Conservation (phyloP, 2,888 invertebrate genomes). For the Theodoxus fluviatilis region DNA sequence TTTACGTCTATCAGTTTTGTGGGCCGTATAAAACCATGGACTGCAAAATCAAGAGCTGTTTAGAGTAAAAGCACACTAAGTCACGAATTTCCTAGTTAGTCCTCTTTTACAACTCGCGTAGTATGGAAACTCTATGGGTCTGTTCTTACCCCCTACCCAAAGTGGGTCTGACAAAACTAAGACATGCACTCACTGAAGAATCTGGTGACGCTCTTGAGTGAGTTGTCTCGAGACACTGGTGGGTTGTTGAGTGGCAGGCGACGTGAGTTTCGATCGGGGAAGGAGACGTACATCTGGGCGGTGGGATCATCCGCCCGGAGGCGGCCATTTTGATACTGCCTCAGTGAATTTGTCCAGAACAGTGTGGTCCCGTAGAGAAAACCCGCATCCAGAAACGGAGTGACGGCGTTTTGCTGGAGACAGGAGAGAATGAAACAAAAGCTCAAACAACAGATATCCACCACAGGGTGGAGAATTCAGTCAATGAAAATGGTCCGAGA, state of each 20-base stretch:
- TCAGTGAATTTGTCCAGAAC: constrained; percentile 71
- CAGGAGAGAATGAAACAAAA: not conserved
- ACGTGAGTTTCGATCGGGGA: constrained; percentile 69
- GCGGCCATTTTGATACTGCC: constrained; percentile 68
- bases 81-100: no score
- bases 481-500: not conserved
- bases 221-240: constrained; percentile 70
- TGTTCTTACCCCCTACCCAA: no score
- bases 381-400: constrained; percentile 72
- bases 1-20: no score
- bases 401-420: constrained; percentile 71
- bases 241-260: constrained; percentile 71
- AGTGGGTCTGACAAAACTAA: no score
- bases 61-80: no score
- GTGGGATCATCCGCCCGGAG: constrained; percentile 60
- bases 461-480: not conserved
- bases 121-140: no score
- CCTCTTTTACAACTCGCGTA: no score
- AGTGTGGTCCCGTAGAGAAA: constrained; percentile 72
- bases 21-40: no score
- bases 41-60: no score
- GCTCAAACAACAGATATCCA: not conserved
- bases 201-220: constrained; percentile 67
- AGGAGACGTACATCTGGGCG: constrained; percentile 48
- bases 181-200: constrained; percentile 69